These are phyloP conservation scores for Rhagoletis pomonella DNA, from an alignment of 1,140 invertebrate genomes.

Conservation along the genomic window DNA sequence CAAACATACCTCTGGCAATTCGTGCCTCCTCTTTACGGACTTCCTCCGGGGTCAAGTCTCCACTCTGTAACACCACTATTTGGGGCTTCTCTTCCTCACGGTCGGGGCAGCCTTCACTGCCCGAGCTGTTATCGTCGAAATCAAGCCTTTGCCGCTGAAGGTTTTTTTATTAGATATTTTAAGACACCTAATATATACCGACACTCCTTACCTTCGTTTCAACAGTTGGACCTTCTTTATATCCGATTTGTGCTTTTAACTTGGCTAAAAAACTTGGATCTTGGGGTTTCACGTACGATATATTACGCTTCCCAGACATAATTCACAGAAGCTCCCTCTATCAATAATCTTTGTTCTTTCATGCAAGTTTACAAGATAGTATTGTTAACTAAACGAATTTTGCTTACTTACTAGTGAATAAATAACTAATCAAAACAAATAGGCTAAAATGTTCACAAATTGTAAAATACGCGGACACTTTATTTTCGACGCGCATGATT, in stretches of 20 bases:
- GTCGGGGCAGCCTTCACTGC: constrained; percentile 74
- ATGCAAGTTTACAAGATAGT: neutral
- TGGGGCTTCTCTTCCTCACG: constrained; percentile 85
- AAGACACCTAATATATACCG: neutral
- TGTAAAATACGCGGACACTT: neutral
- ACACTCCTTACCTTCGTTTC: constrained; percentile 82
- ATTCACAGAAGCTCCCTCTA: neutral
- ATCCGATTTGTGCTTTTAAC: constrained; percentile 88
- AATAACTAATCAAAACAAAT: constrained; percentile 48
- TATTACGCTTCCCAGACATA: constrained; percentile 79
- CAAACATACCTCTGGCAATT: constrained; percentile 68
- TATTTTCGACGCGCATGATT: neutral
- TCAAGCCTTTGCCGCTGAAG: constrained; percentile 69
- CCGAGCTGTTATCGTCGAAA: constrained; percentile 63
- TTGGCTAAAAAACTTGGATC: constrained; percentile 89
- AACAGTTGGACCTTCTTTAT: constrained; percentile 86
- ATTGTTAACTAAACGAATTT: neutral
- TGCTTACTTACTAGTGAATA: neutral
- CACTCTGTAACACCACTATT: constrained; percentile 86
- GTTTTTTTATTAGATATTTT: constrained; percentile 14
- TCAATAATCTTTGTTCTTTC: neutral
- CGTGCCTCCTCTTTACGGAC: constrained; percentile 75
- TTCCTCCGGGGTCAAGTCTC: constrained; percentile 88
- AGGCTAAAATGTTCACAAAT: constrained; percentile 10
- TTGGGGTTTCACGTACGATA: constrained; percentile 87